Conservation (phyloP, 2,888 invertebrate genomes). For the Dolomedes plantarius region DNA sequence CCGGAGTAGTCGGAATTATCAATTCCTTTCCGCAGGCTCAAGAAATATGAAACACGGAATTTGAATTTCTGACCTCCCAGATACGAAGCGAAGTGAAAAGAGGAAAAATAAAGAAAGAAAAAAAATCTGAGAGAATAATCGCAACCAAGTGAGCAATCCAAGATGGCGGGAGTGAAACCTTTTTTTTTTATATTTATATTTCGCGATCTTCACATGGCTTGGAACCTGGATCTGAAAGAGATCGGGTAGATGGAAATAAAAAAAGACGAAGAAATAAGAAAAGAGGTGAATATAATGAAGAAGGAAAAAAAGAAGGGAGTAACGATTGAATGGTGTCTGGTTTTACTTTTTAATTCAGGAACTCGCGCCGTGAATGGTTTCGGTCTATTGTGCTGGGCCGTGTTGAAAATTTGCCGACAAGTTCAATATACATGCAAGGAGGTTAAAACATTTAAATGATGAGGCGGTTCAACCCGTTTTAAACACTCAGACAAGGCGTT, state of each 20-base stretch:
- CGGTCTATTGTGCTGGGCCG: neutral
- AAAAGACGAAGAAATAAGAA: neutral
- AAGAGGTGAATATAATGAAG: neutral
- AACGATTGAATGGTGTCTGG: neutral
- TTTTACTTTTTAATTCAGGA: neutral
- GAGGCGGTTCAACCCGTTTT: neutral
- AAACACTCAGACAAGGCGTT: neutral
- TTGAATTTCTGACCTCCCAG: slow-evolving; percentile 21
- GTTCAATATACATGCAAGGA: neutral
- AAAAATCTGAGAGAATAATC: neutral
- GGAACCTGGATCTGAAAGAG: neutral
- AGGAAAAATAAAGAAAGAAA: neutral
- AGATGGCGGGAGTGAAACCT: neutral
- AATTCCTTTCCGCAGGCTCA: neutral
- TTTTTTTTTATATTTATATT: neutral
- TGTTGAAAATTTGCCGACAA: neutral
- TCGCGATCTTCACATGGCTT: neutral
- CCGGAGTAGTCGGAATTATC: slow-evolving; percentile 23
- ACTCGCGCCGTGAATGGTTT: neutral
- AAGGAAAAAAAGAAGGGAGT: neutral
- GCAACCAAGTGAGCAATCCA: neutral
- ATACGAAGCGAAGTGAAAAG: slow-evolving; percentile 2
- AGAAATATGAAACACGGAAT: slow-evolving; percentile 22
- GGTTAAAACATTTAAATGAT: slow-evolving; percentile 16
- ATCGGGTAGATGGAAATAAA: neutral